Base-by-base conservation (phyloP, 2,888 invertebrate genomes). In the Ariolimax columbianus region DNA sequence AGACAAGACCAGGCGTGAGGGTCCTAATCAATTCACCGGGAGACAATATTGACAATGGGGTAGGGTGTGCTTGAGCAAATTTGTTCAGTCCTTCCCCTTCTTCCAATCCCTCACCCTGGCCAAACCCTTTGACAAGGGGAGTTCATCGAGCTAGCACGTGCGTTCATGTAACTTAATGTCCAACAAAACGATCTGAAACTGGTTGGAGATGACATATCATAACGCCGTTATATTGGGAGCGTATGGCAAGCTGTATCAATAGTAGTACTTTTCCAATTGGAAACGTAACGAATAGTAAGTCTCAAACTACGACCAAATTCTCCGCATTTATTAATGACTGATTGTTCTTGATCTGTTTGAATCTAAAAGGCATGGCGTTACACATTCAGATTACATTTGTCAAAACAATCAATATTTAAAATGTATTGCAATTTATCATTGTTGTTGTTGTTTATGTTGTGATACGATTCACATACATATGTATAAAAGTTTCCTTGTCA, bases 31-130 rank as follows among this genome's bases (percentile, higher is more conserved):
- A 63, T 66, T 66, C 47, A 26, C 30, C 1, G 23, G 43, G 79
- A 79, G 66, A 79, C 79, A 79, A 68, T 79, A 68, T 66, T 79
- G 79, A 68, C 68, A 79, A 79, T 36, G 30, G 68, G n/a, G 23
- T 1, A 47, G 63, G 63, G 66, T 30, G 43, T 30, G 55, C 68
- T 66, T 63, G 47, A 66, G 79, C 55, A 66, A 43, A 47, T 79
- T 68, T 68, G 30, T 63, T 43, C 43, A 43, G 17, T 66, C 43
- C 66, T 68, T 79, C 79, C 33, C 17, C 19, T 38, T 3, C 66
- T 68, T 6, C 19, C 79, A 40, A 68, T 1, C 75, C 33, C 51
- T 51, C 51, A 14, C 17, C 33, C 33, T 36, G 75, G 17, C 26
- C 73, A 40, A 73, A 43, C 66, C 30, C 59, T 26, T 14, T 55